phyloP scores from a whole-genome alignment of 1,140 invertebrate species.

The Hermetia illucens region DNA sequence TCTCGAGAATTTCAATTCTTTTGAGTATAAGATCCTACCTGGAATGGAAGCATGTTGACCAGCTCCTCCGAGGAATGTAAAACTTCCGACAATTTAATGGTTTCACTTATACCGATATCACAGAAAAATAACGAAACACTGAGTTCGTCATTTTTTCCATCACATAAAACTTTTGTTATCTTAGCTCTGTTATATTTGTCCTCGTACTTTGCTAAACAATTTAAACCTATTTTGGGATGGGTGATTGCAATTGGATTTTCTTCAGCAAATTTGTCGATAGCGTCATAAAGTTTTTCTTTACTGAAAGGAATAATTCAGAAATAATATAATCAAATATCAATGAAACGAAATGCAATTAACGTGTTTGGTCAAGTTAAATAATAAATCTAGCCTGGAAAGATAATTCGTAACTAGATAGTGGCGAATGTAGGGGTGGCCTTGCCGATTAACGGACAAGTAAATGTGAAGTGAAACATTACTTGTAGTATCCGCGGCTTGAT shows the following conservation, averaged over 20 bases:
- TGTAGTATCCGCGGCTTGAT: too few species aligned
- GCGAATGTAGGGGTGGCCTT: too few species aligned
- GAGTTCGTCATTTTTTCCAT: neutral
- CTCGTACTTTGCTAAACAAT: neutral
- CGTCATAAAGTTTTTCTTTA: neutral
- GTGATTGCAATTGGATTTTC: neutral
- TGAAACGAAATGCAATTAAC: too few species aligned
- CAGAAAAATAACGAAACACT: neutral
- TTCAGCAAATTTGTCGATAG: neutral
- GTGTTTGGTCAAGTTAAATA: too few species aligned
- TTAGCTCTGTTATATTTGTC: neutral
- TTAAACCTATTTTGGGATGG: neutral
- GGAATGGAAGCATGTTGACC: neutral
- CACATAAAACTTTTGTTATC: neutral
- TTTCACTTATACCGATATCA: neutral
- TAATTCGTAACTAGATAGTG: too few species aligned
- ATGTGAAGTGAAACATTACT: too few species aligned
- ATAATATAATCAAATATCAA: too few species aligned
- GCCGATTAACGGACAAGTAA: too few species aligned
- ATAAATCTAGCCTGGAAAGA: too few species aligned
- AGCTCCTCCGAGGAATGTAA: neutral
- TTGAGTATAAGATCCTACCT: neutral
- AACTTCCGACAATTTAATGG: neutral
- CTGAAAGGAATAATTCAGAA: neutral
- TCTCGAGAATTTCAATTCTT: neutral